Evolutionary conservation across 2,113 vertebrate species (phyloP), one percentile per base, ranked within the genome.

Genomic region (Rhodinocichla rosea): DNA sequence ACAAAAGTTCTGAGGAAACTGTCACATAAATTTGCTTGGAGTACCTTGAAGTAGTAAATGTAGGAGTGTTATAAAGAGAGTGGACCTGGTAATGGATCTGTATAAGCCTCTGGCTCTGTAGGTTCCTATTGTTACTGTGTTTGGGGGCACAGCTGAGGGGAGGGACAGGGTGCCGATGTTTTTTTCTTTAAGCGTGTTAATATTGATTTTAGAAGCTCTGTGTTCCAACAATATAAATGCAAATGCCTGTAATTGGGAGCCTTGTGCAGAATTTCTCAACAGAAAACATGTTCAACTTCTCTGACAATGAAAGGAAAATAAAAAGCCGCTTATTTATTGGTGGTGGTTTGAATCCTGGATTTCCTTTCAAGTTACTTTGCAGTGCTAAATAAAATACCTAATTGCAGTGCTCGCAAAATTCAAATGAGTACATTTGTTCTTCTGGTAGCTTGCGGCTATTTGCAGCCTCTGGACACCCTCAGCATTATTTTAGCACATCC

Each of bases 171-270:
- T 94, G 94, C 74, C 0, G 14, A 89, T 92, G 90, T 71, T 87
- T 93, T 68, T 94, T 96, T 90, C 95, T 95, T 97, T 93, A 92
- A 96, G 84, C 70, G 16, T 86, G 93, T 96, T 97, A 97, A 94
- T 96, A 97, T 96, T 95, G 96, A 94, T 97, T 94, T 94, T 93
- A 87, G 94, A 92, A 96, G 92, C 90, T 71, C 88, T 91, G 78
- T 95, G 88, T 95, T 97, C 89, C 89, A 89, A 94, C 93, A 97
- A 97, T 97, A 97, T 97, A 95, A 97, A 95, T 97, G 96, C 94
- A 97, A 97, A 97, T 97, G 89, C 64, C 83, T 85, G 85, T 94
- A 93, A 95, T 91, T 96, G 95, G 95, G 91, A 91, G 87, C 94
- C 10, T 84, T 77, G 33, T 92, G 92, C 92, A 92, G 96, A 91